Base-by-base conservation (phyloP, 92 coral and sea anemone species). In the Phenganax marumi region DNA sequence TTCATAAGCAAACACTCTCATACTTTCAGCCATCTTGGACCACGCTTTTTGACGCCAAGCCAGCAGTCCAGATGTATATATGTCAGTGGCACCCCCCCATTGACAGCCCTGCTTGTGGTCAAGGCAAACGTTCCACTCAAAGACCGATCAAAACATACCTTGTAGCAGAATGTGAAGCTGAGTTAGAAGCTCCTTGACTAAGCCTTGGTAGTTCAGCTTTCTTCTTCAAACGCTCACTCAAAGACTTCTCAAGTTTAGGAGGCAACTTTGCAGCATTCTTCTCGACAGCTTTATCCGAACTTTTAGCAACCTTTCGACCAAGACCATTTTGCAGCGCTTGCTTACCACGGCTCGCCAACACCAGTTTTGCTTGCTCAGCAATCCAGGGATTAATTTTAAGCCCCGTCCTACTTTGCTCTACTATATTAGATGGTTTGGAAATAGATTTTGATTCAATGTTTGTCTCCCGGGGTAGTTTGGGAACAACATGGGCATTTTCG, bases 381-480 rank as follows among this genome's bases (percentile, higher is more conserved):
- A 95, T 92, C 98, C 98, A 95, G 7, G 98, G 97, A 50, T 95
- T 89, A 46, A 77, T 73, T 86, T 92, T 92, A 23, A 92, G 60
- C 11, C 98, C 95, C 60, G 19, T 57, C 64, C 69, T 50, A 48
- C 47, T 21, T 69, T 65, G 72, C 60, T 12, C 65, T 46, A 57
- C 76, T 58, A 73, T 73, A 8, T 71, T 50, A 4, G 72, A 50
- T 23, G 39, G 83, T 50, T 74, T 86, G 16, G 81, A 8, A 5
- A 47, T 52, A 33, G 71, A 16, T 11, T 72, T 18, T 84, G 90
- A 57, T 75, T 81, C 84, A 25, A 26, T 74, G 18, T 73, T 86
- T 43, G 71, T n/a, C 33, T 54, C 55, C 14, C 81, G 60, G 1
- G 61, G 11, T 7, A 10, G 26, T 17, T 89, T 73, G 52, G 48